Conservation (phyloP, 2,888 invertebrate species). For the Taenaris catops region DNA sequence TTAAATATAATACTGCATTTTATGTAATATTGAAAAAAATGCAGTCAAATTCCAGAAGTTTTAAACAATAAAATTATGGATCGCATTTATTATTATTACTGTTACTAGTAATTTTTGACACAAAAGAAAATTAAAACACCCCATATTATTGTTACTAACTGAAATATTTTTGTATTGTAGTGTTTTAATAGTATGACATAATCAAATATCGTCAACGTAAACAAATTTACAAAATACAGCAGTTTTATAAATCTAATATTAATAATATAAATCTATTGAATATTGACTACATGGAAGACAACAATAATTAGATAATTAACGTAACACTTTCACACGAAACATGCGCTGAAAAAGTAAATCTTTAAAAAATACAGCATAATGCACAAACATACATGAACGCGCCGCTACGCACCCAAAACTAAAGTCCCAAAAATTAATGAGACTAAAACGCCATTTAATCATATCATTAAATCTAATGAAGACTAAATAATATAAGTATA, state of each 20-base stretch:
- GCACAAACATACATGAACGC: slow-evolving; percentile 70
- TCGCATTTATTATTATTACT: no score
- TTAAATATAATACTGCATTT: slow-evolving; percentile 38
- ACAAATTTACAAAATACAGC: slow-evolving; percentile 8
- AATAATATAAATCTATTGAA: neutral
- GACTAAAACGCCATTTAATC: slow-evolving; percentile 22
- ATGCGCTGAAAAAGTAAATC: slow-evolving; percentile 18
- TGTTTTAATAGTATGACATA: no score
- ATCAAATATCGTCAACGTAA: no score
- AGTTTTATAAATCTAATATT: neutral
- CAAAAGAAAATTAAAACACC: no score
- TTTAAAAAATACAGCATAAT: slow-evolving; percentile 48
- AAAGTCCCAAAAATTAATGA: slow-evolving; percentile 34
- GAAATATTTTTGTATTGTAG: no score
- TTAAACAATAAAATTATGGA: no score
- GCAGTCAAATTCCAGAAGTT: no score
- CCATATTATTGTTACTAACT: no score
- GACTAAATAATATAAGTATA: slow-evolving; percentile 10
- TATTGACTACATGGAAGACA: slow-evolving; percentile 11
- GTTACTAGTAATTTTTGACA: no score
- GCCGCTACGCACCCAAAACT: slow-evolving; percentile 63
- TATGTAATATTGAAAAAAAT: no score
- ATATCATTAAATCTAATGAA: slow-evolving; percentile 7
- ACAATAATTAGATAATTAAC: slow-evolving; percentile 8
- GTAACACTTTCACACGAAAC: neutral